phyloP scores from a whole-genome alignment of 2,797 vertebrate genomes.

The Crax fasciolata region DNA sequence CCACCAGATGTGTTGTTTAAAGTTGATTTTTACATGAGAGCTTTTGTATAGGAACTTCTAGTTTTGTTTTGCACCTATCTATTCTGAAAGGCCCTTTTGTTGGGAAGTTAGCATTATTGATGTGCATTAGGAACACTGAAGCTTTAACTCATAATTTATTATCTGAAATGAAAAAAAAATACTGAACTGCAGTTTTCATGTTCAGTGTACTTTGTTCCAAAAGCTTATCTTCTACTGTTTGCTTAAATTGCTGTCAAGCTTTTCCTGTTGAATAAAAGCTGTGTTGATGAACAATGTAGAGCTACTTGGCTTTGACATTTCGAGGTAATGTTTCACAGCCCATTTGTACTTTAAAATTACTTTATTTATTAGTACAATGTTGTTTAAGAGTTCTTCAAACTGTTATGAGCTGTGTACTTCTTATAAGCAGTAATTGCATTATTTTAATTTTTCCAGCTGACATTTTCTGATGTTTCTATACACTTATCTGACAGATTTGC shows the following conservation, averaged over 20 bases:
- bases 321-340: background rate
- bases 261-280: background rate
- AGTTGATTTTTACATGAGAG: background rate
- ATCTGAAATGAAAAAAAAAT: background rate
- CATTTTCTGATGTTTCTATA: background rate
- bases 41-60: background rate
- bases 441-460: background rate
- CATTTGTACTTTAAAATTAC: background rate
- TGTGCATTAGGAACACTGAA: background rate
- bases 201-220: background rate
- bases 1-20: background rate
- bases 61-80: background rate
- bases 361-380: background rate
- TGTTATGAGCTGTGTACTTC: background rate
- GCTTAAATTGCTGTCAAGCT: background rate
- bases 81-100: background rate
- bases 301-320: background rate
- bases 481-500: constrained; percentile 83
- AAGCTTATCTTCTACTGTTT: background rate
- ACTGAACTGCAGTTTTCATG: background rate
- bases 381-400: background rate
- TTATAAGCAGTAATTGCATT: background rate
- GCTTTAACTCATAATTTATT: background rate
- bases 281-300: background rate
- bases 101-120: background rate